Conservation (phyloP, 1,140 invertebrate genomes). For the Odontomachus brunneus region DNA sequence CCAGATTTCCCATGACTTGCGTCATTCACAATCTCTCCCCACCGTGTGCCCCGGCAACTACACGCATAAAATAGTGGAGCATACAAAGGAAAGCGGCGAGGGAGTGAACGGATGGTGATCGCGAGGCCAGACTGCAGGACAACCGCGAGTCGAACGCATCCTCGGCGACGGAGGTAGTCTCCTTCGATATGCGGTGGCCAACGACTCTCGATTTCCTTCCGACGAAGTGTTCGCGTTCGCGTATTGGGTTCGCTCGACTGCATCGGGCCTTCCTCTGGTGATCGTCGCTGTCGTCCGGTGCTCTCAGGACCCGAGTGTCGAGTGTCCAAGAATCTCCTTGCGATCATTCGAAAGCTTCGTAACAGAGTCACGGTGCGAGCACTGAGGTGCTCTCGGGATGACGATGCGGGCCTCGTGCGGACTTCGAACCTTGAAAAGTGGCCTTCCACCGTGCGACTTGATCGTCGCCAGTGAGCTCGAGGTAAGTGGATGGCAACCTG, state of each 20-base stretch:
- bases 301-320: too few relatives aligned
- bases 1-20: slow-evolving; percentile 83
- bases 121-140: slow-evolving; percentile 44
- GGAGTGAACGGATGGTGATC: slow-evolving; percentile 44
- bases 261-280: neutral
- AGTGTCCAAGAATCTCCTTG: too few relatives aligned
- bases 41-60: slow-evolving; percentile 67
- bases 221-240: slow-evolving; percentile 46
- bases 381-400: too few relatives aligned
- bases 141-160: slow-evolving; percentile 42
- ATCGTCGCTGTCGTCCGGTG: neutral
- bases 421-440: too few relatives aligned
- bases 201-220: slow-evolving; percentile 65
- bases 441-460: neutral
- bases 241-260: too few relatives aligned
- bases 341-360: too few relatives aligned
- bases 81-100: slow-evolving; percentile 44
- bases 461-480: slow-evolving; percentile 5
- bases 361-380: too few relatives aligned
- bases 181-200: slow-evolving; percentile 43
- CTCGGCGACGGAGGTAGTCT: slow-evolving; percentile 14
- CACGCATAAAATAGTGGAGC: slow-evolving; percentile 67
- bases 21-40: slow-evolving; percentile 84
- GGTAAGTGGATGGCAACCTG: slow-evolving; percentile 15
- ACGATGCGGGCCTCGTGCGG: too few relatives aligned